phyloP scores from a whole-genome alignment of 2,113 vertebrate genomes.

The Phrynosoma platyrhinos region DNA sequence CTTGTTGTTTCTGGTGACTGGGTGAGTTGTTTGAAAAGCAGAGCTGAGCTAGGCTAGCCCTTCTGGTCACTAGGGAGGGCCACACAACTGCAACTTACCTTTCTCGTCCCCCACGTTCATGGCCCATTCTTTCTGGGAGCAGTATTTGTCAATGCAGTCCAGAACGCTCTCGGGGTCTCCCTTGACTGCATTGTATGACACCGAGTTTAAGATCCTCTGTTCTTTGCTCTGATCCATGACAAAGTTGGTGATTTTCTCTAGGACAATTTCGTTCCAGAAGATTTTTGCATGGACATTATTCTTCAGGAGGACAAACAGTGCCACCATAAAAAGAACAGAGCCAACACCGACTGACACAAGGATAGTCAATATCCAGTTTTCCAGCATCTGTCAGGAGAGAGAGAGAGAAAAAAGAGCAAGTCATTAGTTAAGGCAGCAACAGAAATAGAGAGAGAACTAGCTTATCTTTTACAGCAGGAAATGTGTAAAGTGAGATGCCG shows the following conservation, averaged over 20 bases:
- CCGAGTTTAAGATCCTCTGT: conserved; percentile 81
- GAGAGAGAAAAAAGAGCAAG: conserved; percentile 15
- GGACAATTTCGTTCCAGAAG: conserved; percentile 71
- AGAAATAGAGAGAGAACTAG: conserved; percentile 12
- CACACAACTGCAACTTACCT: conserved; percentile 69
- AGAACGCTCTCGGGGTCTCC: conserved; percentile 85
- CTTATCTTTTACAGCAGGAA: conserved; percentile 28
- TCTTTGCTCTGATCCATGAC: conserved; percentile 75
- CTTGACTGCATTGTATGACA: conserved; percentile 81
- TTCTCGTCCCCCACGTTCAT: conserved; percentile 90
- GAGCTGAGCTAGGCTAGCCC: background rate
- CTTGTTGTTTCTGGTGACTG: background rate
- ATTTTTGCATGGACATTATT: conserved; percentile 49
- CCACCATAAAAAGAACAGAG: conserved; percentile 62
- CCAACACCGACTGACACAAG: conserved; percentile 47
- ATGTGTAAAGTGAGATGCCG: rapidly evolving
- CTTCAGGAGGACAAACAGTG: conserved; percentile 56
- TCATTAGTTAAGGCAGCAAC: conserved; percentile 53
- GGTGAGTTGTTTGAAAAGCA: background rate
- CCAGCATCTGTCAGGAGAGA: conserved; percentile 74
- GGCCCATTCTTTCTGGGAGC: conserved; percentile 86
- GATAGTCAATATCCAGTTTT: conserved; percentile 53
- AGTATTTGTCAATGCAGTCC: conserved; percentile 83
- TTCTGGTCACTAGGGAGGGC: background rate
- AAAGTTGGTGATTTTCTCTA: conserved; percentile 67